Percentiles rank a stretch among this genome's conserved stretches.
Evolutionary conservation across 2,797 vertebrate species (phyloP).

Genomic region (Leuciscus waleckii): DNA sequence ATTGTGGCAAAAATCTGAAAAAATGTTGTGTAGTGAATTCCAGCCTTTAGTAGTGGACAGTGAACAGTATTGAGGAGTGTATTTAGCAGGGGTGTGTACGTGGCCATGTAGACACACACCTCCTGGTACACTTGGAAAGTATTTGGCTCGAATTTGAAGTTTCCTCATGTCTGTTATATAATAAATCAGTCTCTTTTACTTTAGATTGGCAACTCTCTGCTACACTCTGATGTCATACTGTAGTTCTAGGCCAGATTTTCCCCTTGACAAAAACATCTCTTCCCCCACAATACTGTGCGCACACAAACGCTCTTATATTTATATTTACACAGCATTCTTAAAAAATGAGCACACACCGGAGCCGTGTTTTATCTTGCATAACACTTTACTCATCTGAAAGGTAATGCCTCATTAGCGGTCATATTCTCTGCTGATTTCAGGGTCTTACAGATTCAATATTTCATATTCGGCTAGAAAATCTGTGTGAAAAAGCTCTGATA

Average conservation of each 20-base stretch:
- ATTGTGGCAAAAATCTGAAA: not conserved
- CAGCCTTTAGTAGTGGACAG: not conserved
- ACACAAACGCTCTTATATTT: slow-evolving; percentile 14
- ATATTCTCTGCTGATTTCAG: slow-evolving; percentile 75
- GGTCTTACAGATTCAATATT: slow-evolving; percentile 71
- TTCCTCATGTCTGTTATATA: slow-evolving; percentile 78
- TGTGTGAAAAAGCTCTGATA: slow-evolving; percentile 67
- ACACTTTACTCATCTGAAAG: slow-evolving; percentile 67
- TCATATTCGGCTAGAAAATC: slow-evolving; percentile 68
- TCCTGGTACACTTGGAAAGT: slow-evolving; percentile 84
- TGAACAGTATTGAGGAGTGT: slow-evolving; percentile 5
- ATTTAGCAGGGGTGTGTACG: not conserved
- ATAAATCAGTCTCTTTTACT: slow-evolving; percentile 90
- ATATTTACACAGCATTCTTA: slow-evolving; percentile 28
- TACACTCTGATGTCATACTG: slow-evolving; percentile 26
- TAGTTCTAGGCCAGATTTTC: slow-evolving; percentile 35
- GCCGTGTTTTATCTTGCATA: slow-evolving; percentile 70
- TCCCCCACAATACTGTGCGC: not conserved
- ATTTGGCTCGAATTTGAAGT: slow-evolving; percentile 86
- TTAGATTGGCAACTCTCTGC: slow-evolving; percentile 57
- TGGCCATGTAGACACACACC: slow-evolving; percentile 40
- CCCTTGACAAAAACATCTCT: slow-evolving; percentile 1
- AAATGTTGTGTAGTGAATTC: not conserved
- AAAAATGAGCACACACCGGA: slow-evolving; percentile 59
- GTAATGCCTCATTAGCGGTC: slow-evolving; percentile 73